phyloP scores from a whole-genome alignment of 2,888 invertebrate genomes.

The Schizaphis graminum region DNA sequence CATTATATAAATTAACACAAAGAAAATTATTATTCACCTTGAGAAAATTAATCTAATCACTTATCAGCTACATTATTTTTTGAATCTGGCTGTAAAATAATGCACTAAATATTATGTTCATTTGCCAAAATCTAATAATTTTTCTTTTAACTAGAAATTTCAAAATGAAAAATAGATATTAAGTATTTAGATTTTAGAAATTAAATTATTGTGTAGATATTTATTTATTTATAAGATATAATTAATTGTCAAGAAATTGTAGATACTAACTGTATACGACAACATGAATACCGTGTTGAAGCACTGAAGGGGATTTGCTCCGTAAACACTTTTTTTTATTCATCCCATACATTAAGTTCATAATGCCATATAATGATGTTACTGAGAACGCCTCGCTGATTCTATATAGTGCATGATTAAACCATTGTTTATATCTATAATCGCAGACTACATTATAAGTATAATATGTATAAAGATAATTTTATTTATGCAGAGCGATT shows the following conservation, averaged over 20 bases:
- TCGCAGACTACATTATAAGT: background rate
- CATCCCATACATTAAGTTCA: background rate
- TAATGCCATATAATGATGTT: background rate
- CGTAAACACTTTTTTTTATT: background rate
- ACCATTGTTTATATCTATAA: background rate
- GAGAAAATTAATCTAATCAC: background rate
- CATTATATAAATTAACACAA: background rate
- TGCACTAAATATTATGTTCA: background rate
- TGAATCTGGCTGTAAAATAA: background rate
- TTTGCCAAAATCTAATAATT: background rate
- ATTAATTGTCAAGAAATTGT: background rate
- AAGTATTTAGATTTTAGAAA: background rate
- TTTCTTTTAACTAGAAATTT: background rate
- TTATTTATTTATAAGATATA: background rate
- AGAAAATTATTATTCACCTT: background rate
- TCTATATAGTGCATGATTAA: background rate
- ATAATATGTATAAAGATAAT: background rate
- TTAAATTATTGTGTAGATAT: background rate
- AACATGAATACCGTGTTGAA: background rate
- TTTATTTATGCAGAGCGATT: background rate
- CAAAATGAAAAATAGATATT: background rate
- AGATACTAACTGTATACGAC: background rate
- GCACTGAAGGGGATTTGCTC: background rate
- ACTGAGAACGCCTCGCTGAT: background rate
- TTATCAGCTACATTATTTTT: background rate